These are phyloP conservation scores for Dione juno DNA, from an alignment of 2,888 invertebrate genomes.

Conservation along the genomic window DNA sequence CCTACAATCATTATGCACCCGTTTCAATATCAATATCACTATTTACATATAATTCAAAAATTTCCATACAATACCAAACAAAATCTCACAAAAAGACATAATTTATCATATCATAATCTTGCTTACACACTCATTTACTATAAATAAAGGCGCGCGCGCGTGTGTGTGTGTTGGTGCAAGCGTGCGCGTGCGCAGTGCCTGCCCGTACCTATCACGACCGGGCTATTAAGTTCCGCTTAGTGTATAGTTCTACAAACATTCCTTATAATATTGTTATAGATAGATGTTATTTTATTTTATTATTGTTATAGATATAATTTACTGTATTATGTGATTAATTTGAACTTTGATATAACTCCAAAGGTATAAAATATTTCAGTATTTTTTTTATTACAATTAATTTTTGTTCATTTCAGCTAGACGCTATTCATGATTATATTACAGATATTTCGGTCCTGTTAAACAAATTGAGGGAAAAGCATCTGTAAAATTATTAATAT, in stretches of 20 bases:
- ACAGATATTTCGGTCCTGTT: no score
- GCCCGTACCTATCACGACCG: constrained; percentile 49
- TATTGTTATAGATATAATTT: not conserved
- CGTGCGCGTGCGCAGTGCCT: constrained; percentile 47
- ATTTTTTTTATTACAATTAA: no score
- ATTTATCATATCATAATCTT: constrained; percentile 6
- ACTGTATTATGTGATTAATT: not conserved
- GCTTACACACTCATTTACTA: not conserved
- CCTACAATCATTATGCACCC: no score
- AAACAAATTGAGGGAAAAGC: no score
- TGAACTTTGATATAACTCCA: not conserved
- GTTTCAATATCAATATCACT: no score
- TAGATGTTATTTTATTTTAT: not conserved
- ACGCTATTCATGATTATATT: no score
- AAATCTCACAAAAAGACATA: not conserved
- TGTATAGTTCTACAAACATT: constrained; percentile 13
- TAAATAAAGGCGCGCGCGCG: not conserved
- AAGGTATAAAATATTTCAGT: no score
- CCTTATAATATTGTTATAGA: not conserved
- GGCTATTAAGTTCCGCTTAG: constrained; percentile 37
- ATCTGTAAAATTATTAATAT: no score
- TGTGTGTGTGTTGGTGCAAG: constrained; percentile 3
- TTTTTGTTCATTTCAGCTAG: no score
- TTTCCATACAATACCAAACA: not conserved
- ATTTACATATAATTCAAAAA: no score